Conservation (phyloP, 2,888 invertebrate species). For the Selenia dentaria region DNA sequence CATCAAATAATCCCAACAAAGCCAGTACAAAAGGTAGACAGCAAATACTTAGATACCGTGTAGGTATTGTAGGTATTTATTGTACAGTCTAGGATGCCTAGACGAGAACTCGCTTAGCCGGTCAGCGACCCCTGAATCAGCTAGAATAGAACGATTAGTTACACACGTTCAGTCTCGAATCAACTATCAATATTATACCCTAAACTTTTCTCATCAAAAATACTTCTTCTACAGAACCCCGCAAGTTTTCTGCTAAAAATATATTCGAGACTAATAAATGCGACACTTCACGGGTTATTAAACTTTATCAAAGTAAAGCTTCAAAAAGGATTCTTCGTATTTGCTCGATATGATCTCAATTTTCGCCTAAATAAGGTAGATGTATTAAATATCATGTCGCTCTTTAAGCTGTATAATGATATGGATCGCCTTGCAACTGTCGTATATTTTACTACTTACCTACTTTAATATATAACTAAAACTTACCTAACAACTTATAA, state of each 20-base stretch:
- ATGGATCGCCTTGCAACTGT: no score
- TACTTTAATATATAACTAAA: no score
- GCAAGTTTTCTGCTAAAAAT: conserved; percentile 11
- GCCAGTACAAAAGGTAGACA: no score
- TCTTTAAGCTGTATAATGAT: no score
- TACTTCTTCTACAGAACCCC: background rate
- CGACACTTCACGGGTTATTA: conserved; percentile 15
- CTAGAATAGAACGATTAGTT: conserved; percentile 29
- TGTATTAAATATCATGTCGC: no score
- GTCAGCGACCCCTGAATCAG: conserved; percentile 27
- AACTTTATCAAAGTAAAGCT: conserved; percentile 5
- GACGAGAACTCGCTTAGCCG: conserved; percentile 31
- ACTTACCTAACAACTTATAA: no score
- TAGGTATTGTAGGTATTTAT: conserved; percentile 24
- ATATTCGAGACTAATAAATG: conserved; percentile 17
- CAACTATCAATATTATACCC: conserved; percentile 22
- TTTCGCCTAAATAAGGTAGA: no score
- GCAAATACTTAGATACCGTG: no score
- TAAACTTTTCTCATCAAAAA: conserved; percentile 31
- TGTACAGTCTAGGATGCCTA: conserved; percentile 25
- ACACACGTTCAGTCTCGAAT: conserved; percentile 27
- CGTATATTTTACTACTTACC: no score
- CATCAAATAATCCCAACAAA: conserved; percentile 12
- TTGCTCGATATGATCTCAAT: no score
- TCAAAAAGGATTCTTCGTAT: no score